Evolutionary conservation across 2,888 invertebrate species (phyloP), one percentile per base, ranked within the genome.

Genomic region (Auanema sp.): DNA sequence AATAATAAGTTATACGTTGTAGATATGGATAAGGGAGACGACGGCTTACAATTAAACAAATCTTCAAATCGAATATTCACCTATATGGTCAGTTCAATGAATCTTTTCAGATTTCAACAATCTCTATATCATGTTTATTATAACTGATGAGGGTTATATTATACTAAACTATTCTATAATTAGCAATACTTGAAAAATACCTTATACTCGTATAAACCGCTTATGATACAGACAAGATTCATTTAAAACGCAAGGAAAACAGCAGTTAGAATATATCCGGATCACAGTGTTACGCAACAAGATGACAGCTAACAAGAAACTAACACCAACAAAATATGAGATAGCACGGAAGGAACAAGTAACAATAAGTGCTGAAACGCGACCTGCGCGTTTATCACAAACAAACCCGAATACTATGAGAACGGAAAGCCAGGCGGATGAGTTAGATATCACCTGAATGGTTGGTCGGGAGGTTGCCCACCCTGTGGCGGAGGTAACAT

Each of bases 181-280:
- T 33, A 33, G 33, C 33, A 33, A 33, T 33, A 33, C 33, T 33
- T 33, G 33, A 33, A 33, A 33, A 33, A 33, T 33, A 33, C 33
- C 33, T 33, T 33, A 33, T 60, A 60, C 60, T 60, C 60, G 60
- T 60, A 60, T 12, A 47, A 54, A 54, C 60, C 49, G 18, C n/a
- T 25, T 60, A 54, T 60, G 42, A 60, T 60, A 60, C 60, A 60
- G 60, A 60, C 55, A 60, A n/a, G 33, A 33, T 33, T 33, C 33
- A 33, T 33, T 33, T 33, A 33, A 33, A 33, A 33, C 33, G 33
- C 33, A 33, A 33, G 33, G 33, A 33, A 33, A 33, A 33, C 33
- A 33, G 33, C 33, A 33, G 33, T 33, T 33, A 33, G 33, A 47
- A 47, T 47, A 21, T 47, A 47, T 16, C 6, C 47, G 16, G 47